Evolutionary conservation across 1,140 invertebrate species (phyloP).

Genomic region (Trinorchestia longiramus): DNA sequence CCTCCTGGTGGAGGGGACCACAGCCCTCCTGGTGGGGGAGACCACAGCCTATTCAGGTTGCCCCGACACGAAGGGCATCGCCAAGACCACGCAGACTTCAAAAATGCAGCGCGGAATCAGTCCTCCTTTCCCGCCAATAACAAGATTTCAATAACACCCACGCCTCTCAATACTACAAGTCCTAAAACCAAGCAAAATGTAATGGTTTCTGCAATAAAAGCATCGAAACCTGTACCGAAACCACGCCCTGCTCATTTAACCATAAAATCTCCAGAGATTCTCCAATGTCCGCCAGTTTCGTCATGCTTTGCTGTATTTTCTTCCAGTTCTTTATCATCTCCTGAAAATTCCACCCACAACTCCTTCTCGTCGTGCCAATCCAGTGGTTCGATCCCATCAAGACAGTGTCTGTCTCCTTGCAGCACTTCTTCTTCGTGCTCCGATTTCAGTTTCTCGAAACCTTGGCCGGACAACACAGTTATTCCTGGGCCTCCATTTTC

Average conservation of each 20-base stretch:
- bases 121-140: no score
- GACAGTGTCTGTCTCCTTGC: constrained; percentile 29
- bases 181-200: neutral
- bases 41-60: neutral
- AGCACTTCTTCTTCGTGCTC: constrained; percentile 36
- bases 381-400: neutral
- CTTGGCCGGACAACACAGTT: constrained; percentile 15
- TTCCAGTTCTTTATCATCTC: neutral
- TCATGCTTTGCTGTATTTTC: constrained; percentile 40
- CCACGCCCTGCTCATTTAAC: neutral
- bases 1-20: neutral
- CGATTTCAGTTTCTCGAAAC: constrained; percentile 33
- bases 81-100: no score
- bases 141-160: neutral
- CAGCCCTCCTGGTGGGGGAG: neutral
- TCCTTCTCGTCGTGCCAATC: constrained; percentile 13
- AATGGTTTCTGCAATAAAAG: no score
- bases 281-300: constrained; percentile 16
- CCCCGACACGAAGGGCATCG: neutral
- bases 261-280: neutral
- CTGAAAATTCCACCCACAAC: constrained; percentile 7
- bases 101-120: no score
- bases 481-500: neutral
- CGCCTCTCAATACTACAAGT: neutral
- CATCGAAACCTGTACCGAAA: neutral